Conservation (phyloP, 2,113 vertebrate genomes). For the Gobius niger region DNA sequence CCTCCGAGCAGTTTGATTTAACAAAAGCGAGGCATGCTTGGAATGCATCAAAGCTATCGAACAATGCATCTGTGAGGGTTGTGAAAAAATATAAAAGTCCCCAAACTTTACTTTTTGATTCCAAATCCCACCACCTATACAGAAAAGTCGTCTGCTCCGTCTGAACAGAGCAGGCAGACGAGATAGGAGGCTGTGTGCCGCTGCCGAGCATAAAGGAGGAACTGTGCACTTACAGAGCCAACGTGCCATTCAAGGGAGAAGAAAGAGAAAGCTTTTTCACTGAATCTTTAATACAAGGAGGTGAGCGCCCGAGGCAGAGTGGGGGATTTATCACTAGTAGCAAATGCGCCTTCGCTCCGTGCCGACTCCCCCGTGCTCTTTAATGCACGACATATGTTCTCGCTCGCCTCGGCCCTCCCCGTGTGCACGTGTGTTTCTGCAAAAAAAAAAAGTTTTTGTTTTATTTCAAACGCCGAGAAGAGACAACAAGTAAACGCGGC, state of each 20-base stretch:
- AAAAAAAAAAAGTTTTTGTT: not conserved
- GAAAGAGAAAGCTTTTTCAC: conserved; percentile 50
- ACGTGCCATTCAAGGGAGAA: conserved; percentile 47
- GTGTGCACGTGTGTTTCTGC: conserved; percentile 10
- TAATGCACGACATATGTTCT: conserved; percentile 70
- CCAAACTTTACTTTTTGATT: not conserved
- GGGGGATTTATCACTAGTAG: conserved; percentile 69
- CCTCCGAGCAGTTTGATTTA: not conserved
- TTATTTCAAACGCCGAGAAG: not conserved
- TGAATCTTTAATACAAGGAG: conserved; percentile 73
- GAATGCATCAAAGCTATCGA: too few relatives aligned
- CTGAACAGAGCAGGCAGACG: conserved; percentile 24
- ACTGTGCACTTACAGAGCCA: conserved; percentile 39
- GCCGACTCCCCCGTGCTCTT: conserved; percentile 54
- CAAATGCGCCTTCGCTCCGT: conserved; percentile 61
- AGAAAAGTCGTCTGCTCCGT: conserved; percentile 31
- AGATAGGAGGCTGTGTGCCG: conserved; percentile 23
- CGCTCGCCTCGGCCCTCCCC: conserved; percentile 25
- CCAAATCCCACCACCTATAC: conserved; percentile 20
- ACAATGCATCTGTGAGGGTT: not conserved
- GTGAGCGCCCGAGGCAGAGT: conserved; percentile 62
- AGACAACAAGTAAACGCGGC: not conserved
- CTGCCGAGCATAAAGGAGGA: conserved; percentile 18
- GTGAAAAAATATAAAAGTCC: not conserved
- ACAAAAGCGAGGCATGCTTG: not conserved